Percentiles rank a stretch among this genome's conserved stretches.
Conservation (phyloP, 1,140 invertebrate genomes). For the Papilio polytes region DNA sequence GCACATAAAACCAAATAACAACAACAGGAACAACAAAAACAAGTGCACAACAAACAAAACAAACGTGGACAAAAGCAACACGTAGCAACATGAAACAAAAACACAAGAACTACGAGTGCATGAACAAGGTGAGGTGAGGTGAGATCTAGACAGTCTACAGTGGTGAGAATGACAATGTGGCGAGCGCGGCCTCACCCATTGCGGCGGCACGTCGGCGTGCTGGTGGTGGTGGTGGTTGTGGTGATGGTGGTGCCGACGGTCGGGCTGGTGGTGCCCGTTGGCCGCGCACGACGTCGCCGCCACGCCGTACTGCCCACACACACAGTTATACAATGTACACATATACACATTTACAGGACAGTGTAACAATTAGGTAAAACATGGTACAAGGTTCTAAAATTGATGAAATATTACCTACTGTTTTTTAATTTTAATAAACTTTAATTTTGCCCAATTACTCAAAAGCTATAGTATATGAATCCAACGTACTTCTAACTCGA, state of each 20-base stretch:
- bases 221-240: conserved; percentile 67
- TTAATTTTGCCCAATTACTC: too few relatives aligned
- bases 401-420: too few relatives aligned
- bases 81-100: conserved; percentile 37
- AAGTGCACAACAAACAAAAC: conserved; percentile 30
- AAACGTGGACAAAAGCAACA: conserved; percentile 37
- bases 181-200: conserved; percentile 67
- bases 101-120: conserved; percentile 36
- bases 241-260: conserved; percentile 69
- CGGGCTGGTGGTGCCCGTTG: conserved; percentile 77
- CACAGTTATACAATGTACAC: not conserved
- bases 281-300: conserved; percentile 78
- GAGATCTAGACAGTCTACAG: not conserved
- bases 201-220: conserved; percentile 76
- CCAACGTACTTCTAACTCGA: not conserved
- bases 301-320: conserved; percentile 73
- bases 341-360: conserved; percentile 9
- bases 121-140: not conserved
- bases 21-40: conserved; percentile 36
- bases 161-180: not conserved
- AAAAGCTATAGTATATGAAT: not conserved
- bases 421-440: too few relatives aligned
- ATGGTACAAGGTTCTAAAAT: not conserved
- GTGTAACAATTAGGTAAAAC: not conserved
- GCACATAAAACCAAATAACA: not conserved